Conservation (phyloP, 2,113 vertebrate genomes). For the Hiodon tergisus region DNA sequence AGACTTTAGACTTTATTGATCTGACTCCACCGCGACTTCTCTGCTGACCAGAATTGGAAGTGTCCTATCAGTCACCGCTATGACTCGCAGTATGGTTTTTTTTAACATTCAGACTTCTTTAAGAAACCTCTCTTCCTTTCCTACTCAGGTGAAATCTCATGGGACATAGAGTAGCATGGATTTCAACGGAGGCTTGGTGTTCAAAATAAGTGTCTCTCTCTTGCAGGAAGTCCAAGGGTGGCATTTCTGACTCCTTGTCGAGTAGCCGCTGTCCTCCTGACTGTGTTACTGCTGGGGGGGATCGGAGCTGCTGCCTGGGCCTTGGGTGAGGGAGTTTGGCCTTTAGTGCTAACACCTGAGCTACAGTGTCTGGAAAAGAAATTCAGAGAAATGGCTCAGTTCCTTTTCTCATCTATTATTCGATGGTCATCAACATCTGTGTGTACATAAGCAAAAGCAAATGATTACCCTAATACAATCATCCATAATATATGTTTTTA, state of each 20-base stretch:
- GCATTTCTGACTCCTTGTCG: slow-evolving; percentile 60
- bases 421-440: neutral
- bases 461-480: no score
- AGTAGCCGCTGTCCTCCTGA: slow-evolving; percentile 49
- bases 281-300: slow-evolving; percentile 57
- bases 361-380: no score
- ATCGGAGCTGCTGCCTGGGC: slow-evolving; percentile 65
- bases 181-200: neutral
- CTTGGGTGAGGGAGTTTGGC: slow-evolving; percentile 53
- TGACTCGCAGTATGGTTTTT: no score
- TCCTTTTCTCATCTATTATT: neutral
- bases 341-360: neutral
- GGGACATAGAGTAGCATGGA: neutral
- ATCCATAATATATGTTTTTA: no score
- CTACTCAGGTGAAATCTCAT: neutral
- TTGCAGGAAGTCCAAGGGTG: slow-evolving; percentile 57
- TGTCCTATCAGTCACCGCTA: no score
- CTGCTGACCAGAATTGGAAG: neutral
- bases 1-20: slow-evolving; percentile 70
- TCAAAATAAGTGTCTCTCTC: slow-evolving; percentile 15
- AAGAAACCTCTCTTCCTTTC: no score
- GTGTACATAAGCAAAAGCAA: no score
- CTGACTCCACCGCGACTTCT: slow-evolving; percentile 41
- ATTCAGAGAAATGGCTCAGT: neutral
- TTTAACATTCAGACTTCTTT: no score